Evolutionary conservation across 2,113 vertebrate species (phyloP).

Genomic region (Ovis canadensis): DNA sequence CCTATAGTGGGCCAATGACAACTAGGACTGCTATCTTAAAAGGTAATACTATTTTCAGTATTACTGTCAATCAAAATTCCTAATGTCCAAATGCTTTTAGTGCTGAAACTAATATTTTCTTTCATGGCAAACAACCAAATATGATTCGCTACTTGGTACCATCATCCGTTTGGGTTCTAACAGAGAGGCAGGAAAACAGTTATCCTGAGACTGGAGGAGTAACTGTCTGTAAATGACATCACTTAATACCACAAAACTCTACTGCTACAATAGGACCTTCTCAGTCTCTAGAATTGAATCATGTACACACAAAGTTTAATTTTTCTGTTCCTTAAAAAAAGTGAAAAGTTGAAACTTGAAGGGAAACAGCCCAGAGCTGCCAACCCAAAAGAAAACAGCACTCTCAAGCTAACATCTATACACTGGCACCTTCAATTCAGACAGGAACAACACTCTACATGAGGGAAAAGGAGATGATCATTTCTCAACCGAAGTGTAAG

Average conservation of each 20-base stretch:
- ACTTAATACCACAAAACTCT: not conserved
- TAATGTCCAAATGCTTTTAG: not conserved
- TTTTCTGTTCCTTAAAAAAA: not conserved
- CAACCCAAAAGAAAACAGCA: not conserved
- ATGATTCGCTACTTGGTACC: not conserved
- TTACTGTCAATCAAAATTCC: not conserved
- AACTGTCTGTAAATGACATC: not conserved
- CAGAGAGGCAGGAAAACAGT: not conserved
- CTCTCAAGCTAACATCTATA: not conserved
- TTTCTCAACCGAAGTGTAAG: not conserved
- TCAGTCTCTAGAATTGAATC: not conserved
- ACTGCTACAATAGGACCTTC: not conserved
- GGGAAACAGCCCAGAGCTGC: not conserved
- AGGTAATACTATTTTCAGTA: not conserved
- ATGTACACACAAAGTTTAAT: not conserved
- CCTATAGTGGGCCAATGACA: not conserved
- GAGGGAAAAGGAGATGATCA: not conserved
- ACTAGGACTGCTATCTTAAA: not conserved
- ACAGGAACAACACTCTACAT: not conserved
- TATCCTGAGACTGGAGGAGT: not conserved
- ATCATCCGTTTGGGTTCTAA: not conserved
- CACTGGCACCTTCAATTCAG: not conserved
- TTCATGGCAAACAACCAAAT: not conserved
- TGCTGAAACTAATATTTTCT: not conserved
- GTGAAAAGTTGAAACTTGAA: not conserved